A percentile compares a stretch with the other conserved stretches of the same genome.
These are phyloP conservation scores for Gobio occitaniae DNA, from an alignment of 2,797 vertebrate genomes.

Conservation along the genomic window DNA sequence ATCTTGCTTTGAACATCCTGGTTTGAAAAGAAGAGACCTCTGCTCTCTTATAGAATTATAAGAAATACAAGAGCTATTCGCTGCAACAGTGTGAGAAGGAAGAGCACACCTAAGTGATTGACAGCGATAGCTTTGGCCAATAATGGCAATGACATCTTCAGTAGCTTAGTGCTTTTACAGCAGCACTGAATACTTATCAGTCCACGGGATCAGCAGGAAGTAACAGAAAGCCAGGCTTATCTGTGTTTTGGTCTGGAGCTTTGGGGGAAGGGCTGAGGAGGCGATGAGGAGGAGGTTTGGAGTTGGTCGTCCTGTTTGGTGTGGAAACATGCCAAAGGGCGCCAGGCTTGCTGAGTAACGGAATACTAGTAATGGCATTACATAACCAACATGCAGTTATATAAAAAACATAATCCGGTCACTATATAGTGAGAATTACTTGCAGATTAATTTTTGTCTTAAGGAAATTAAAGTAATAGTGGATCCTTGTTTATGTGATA, in stretches of 20 bases:
- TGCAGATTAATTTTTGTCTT: background rate
- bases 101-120: constrained; percentile 50
- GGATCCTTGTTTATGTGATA: background rate
- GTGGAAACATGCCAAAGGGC: constrained; percentile 36
- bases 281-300: constrained; percentile 36
- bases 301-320: constrained; percentile 54
- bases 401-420: background rate
- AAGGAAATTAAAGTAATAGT: background rate
- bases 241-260: constrained; percentile 62
- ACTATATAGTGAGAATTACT: background rate
- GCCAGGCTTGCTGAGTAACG: background rate
- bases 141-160: constrained; percentile 56
- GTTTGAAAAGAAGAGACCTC: constrained; percentile 35
- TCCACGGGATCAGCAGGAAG: constrained; percentile 63
- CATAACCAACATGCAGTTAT: background rate
- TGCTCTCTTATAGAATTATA: constrained; percentile 23
- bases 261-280: constrained; percentile 58
- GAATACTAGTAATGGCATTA: constrained; percentile 14
- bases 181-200: constrained; percentile 60
- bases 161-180: constrained; percentile 55
- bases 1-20: constrained; percentile 11
- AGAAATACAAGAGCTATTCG: constrained; percentile 39
- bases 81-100: constrained; percentile 25
- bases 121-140: constrained; percentile 52
- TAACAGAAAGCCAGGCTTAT: constrained; percentile 65